These are phyloP conservation scores for Psilanteris sp. DNA, from an alignment of 1,140 invertebrate species.

Conservation along the genomic window DNA sequence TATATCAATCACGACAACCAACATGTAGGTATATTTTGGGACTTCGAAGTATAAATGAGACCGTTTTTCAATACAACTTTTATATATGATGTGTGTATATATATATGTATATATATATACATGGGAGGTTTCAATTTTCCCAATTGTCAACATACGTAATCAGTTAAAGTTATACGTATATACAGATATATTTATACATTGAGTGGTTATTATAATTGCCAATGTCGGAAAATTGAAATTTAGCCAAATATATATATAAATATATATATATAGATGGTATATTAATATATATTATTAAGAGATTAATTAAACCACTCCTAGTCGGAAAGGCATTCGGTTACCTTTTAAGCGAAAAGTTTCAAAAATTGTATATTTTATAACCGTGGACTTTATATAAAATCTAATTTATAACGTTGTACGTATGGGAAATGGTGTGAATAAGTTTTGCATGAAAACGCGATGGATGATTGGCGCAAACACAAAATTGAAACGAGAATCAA, in stretches of 20 bases:
- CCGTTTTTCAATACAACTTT: slow-evolving; percentile 7
- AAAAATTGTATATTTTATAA: slow-evolving; percentile 47
- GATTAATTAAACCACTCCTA: too few relatives aligned
- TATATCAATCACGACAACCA: slow-evolving; percentile 3
- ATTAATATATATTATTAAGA: too few relatives aligned
- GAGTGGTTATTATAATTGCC: too few relatives aligned
- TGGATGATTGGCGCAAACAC: slow-evolving; percentile 54
- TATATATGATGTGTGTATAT: too few relatives aligned
- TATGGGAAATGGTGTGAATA: slow-evolving; percentile 38
- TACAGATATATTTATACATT: too few relatives aligned
- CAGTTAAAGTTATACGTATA: too few relatives aligned
- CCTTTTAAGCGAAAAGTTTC: slow-evolving; percentile 15
- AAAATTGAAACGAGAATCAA: slow-evolving; percentile 71
- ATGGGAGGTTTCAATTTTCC: too few relatives aligned
- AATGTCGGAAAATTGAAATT: too few relatives aligned
- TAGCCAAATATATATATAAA: background rate
- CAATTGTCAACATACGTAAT: too few relatives aligned
- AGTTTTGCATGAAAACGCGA: slow-evolving; percentile 28
- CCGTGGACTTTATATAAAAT: slow-evolving; percentile 35
- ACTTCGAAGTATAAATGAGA: slow-evolving; percentile 7
- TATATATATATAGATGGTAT: too few relatives aligned
- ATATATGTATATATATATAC: too few relatives aligned
- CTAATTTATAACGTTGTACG: slow-evolving; percentile 24
- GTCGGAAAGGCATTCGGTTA: slow-evolving; percentile 6
- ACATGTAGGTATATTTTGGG: slow-evolving; percentile 1